Evolutionary conservation across 2,797 vertebrate genomes (phyloP), one percentile per base, ranked within the genome.

Genomic region (Bryconaethiops microstoma): DNA sequence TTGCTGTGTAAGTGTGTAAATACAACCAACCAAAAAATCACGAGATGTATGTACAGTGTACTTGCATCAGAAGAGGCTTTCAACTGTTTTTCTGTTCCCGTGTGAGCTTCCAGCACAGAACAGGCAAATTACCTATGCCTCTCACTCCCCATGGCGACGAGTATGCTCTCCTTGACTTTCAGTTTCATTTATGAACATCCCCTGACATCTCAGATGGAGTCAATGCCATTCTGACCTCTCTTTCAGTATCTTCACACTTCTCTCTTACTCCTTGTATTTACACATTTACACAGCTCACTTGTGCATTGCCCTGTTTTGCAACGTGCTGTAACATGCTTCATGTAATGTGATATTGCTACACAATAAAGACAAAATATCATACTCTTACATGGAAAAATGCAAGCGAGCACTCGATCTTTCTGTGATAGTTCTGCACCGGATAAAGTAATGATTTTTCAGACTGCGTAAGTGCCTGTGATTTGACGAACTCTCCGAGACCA

Each of bases 101-200:
- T 74, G 75, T 50, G 80, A 82, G 60, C 63, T 25, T 62, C 29
- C 75, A 64, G 63, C 48, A 29, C 48, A 78, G 42, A 19, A 42
- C 54, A 68, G 54, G 57, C 68, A 83, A 79, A 79, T 83, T 78
- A 78, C 80, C 69, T 82, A 50, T 82, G 59, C 60, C 70, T 45
- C 40, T 77, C 40, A 45, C 52, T 73, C 74, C 74, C 67, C 59
- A 76, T 71, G 29, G 80, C 3, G 75, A 78, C 29, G 74, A 81
- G 76, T 74, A 76, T 78, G 70, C 63, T 78, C 42, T 57, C 78
- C 63, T 60, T 17, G 40, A 62, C 54, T 62, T 74, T 70, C 69
- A 62, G 29, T 78, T 78, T 82, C 76, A 82, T 82, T 82, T 78
- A 78, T 35, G 40, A 62, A 68, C 55, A 74, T 25, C 72, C 55